These are phyloP conservation scores for Syngnathus acus DNA, from an alignment of 2,797 vertebrate species.

Conservation along the genomic window DNA sequence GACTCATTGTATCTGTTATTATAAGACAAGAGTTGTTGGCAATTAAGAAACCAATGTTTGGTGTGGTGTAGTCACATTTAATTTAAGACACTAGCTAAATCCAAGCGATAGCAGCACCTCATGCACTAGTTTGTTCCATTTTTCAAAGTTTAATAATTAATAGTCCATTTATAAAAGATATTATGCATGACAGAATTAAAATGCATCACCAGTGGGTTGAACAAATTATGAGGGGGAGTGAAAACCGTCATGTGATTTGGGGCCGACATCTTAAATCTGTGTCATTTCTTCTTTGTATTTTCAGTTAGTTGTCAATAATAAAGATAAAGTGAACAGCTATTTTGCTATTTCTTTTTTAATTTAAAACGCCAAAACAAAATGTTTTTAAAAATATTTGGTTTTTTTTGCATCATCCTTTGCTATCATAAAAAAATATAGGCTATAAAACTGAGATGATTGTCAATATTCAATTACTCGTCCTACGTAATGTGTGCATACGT, in stretches of 20 bases:
- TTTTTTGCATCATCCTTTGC: too few species aligned
- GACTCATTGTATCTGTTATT: neutral
- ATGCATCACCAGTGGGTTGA: constrained; percentile 18
- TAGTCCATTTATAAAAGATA: constrained; percentile 15
- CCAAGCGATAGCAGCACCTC: neutral
- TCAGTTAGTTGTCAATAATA: neutral
- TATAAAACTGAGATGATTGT: too few species aligned
- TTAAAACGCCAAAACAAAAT: too few species aligned
- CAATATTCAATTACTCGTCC: too few species aligned
- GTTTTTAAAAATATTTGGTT: too few species aligned
- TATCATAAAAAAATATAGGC: too few species aligned
- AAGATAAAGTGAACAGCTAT: neutral
- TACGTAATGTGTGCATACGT: too few species aligned
- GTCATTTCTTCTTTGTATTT: neutral
- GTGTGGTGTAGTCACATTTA: neutral
- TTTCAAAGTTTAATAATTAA: constrained; percentile 7
- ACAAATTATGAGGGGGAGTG: constrained; percentile 30
- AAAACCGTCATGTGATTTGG: constrained; percentile 20
- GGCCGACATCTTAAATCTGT: neutral
- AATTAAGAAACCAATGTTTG: neutral
- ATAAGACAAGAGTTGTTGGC: neutral
- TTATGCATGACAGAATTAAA: constrained; percentile 29
- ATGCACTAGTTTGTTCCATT: constrained; percentile 1
- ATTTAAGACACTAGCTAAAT: neutral
- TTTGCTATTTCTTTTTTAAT: too few species aligned